A percentile compares a stretch with the other conserved stretches of the same genome.
Conservation (phyloP, 2,797 vertebrate species). For the Pangasius djambal region DNA sequence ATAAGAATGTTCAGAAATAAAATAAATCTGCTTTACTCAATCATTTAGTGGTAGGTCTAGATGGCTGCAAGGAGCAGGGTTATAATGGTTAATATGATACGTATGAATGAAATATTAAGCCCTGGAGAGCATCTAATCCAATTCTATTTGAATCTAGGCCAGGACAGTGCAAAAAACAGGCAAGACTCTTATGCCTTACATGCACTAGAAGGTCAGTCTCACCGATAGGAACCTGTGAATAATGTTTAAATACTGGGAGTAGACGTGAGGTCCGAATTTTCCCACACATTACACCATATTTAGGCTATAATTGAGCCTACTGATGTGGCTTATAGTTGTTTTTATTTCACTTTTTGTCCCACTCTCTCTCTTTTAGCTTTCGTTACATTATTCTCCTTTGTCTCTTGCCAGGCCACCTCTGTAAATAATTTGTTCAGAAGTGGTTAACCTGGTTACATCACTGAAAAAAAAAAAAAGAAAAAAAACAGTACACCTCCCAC, state of each 20-base stretch:
- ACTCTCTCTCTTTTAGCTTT: not conserved
- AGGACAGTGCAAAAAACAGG: constrained; percentile 48
- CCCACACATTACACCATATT: not conserved
- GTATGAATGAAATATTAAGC: constrained; percentile 39
- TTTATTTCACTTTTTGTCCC: not conserved
- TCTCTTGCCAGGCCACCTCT: constrained; percentile 15
- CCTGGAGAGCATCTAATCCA: constrained; percentile 56
- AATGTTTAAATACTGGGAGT: not conserved
- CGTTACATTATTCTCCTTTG: not conserved
- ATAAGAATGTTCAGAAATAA: constrained; percentile 19
- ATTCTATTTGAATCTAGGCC: constrained; percentile 60
- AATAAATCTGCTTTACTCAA: constrained; percentile 13
- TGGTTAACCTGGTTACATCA: constrained; percentile 16
- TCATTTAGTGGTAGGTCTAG: not conserved
- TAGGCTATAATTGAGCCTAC: not conserved
- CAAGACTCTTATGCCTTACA: constrained; percentile 39
- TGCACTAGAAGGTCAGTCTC: constrained; percentile 49
- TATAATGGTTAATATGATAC: constrained; percentile 30
- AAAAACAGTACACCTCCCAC: not conserved
- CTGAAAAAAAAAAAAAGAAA: not conserved
- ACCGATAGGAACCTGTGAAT: constrained; percentile 27
- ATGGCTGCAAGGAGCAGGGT: constrained; percentile 1
- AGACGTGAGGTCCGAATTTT: not conserved
- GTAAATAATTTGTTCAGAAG: constrained; percentile 28
- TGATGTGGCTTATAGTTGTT: constrained; percentile 6